Evolutionary conservation across 2,113 vertebrate genomes (phyloP).

Genomic region (Corapipo altera): DNA sequence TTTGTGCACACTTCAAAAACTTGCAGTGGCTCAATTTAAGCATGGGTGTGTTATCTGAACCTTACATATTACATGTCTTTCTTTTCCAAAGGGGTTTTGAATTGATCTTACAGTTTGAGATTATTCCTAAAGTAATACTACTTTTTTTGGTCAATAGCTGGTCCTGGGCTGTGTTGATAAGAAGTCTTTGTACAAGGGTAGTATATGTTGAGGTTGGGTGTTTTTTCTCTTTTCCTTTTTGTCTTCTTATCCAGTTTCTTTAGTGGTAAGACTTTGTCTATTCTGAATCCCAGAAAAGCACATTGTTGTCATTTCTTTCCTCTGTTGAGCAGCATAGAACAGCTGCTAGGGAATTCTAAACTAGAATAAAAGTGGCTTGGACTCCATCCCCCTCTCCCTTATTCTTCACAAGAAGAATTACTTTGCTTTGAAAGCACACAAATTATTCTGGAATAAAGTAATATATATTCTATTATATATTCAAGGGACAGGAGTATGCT

Average conservation of each 20-base stretch:
- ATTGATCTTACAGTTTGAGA: neutral
- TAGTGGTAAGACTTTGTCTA: neutral
- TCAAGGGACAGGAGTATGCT: neutral
- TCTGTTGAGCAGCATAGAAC: neutral
- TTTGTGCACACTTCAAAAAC: neutral
- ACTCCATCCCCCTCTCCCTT: neutral
- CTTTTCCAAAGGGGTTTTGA: neutral
- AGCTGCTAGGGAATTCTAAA: neutral
- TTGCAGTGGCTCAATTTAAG: neutral
- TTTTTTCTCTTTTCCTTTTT: neutral
- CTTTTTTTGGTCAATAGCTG: neutral
- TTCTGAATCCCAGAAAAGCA: neutral
- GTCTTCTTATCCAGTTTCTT: neutral
- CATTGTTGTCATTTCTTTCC: neutral
- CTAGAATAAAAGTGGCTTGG: neutral
- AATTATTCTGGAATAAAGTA: constrained; percentile 25
- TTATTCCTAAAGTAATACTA: neutral
- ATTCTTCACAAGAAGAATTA: neutral
- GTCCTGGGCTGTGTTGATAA: neutral
- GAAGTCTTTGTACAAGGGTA: neutral
- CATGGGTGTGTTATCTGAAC: neutral
- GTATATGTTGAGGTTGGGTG: neutral
- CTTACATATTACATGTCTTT: neutral
- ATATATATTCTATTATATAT: neutral
- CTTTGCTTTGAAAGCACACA: neutral